Evolutionary conservation across 2,888 invertebrate species (phyloP).

Genomic region (Proisotoma minuta): DNA sequence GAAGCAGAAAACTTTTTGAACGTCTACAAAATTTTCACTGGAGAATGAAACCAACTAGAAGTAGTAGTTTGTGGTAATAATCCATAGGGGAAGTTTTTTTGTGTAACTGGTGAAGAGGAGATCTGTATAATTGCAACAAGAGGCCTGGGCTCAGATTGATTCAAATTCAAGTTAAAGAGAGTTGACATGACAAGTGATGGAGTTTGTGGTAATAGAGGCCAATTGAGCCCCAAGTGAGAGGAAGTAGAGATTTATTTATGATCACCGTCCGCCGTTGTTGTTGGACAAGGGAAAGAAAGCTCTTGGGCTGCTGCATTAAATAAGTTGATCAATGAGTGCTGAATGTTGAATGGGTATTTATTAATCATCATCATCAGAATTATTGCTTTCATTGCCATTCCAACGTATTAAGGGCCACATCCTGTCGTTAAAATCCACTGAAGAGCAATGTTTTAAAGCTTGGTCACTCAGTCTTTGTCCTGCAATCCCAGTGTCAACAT

Average conservation of each 20-base stretch:
- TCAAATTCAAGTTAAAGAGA: no score
- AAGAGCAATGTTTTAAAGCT: not conserved
- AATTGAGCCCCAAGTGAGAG: conserved; percentile 32
- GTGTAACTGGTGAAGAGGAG: no score
- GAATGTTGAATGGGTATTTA: conserved; percentile 30
- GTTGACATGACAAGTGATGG: no score
- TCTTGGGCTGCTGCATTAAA: no score
- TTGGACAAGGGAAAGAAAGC: not conserved
- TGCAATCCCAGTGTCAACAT: no score
- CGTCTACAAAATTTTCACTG: no score
- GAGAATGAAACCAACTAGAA: no score
- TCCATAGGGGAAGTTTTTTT: no score
- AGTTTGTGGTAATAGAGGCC: conserved; percentile 31
- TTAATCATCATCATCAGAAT: conserved; percentile 46
- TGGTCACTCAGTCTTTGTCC: conserved; percentile 25
- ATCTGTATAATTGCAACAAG: no score
- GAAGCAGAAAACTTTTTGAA: no score
- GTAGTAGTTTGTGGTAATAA: no score
- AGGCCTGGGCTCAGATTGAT: no score
- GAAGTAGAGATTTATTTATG: conserved; percentile 27
- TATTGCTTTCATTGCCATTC: conserved; percentile 31
- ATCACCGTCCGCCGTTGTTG: not conserved
- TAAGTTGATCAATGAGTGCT: not conserved
- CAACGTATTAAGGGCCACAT: conserved; percentile 47
- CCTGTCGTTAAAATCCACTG: conserved; percentile 40